Conservation (phyloP, 2,113 vertebrate genomes). For the Xiphophorus hellerii region DNA sequence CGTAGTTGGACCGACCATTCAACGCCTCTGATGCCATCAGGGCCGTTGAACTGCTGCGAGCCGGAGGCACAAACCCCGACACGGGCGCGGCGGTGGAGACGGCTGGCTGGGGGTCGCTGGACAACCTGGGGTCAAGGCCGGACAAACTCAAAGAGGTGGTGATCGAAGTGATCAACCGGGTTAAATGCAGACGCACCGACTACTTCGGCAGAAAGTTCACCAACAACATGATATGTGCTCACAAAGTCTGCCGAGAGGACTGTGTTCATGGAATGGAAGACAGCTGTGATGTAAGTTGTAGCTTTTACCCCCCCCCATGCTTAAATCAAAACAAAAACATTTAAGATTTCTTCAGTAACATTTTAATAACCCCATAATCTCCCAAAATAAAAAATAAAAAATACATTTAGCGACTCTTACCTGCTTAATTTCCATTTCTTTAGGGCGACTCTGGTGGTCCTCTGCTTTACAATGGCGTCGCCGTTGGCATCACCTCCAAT, state of each 20-base stretch:
- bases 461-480: slow-evolving; percentile 68
- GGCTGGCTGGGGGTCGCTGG: slow-evolving; percentile 76
- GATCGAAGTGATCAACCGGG: slow-evolving; percentile 39
- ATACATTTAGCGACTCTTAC: neutral
- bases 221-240: slow-evolving; percentile 79
- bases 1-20: slow-evolving; percentile 71
- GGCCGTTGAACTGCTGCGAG: slow-evolving; percentile 56
- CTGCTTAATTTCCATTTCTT: neutral
- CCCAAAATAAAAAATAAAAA: no score
- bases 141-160: slow-evolving; percentile 76
- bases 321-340: neutral
- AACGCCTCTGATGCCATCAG: slow-evolving; percentile 51
- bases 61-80: slow-evolving; percentile 45
- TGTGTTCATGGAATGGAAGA: slow-evolving; percentile 57
- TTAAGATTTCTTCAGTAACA: no score
- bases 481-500: slow-evolving; percentile 87
- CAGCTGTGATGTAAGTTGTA: slow-evolving; percentile 76
- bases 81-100: slow-evolving; percentile 52
- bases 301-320: neutral
- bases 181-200: slow-evolving; percentile 57
- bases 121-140: slow-evolving; percentile 69
- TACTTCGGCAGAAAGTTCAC: slow-evolving; percentile 77
- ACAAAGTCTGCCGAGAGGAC: slow-evolving; percentile 39
- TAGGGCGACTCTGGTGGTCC: slow-evolving; percentile 75
- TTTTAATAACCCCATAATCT: no score